Base-by-base conservation (phyloP, 2,888 invertebrate genomes). In the Stomorhina lunata region DNA sequence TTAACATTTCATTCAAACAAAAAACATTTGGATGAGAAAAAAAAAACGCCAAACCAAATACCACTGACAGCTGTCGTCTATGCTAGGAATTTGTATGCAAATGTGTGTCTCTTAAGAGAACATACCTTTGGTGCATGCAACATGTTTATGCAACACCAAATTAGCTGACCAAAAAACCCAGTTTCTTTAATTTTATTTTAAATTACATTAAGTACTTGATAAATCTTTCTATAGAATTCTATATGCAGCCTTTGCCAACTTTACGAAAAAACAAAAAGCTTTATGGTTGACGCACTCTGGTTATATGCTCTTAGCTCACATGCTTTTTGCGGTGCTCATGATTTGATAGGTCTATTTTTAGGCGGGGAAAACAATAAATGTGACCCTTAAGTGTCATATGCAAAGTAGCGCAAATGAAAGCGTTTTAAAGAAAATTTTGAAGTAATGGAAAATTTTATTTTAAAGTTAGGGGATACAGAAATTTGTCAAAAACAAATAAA, bases 161-260 rank as follows among this genome's bases (percentile, higher is more conserved):
- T 81, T 73, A 65, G 81, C 50, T 81, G 81, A 81, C 81, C 81
- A 81, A 81, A 81, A 81, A 81, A 81, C 81, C 81, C 68, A 78
- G 57, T 78, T 81, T 78, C 65, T 81, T 7, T n/a, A n/a, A n/a
- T 1, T 65, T 53, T 48, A 32, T 68, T 55, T 40, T 22, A 20
- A 59, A 29, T 29, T 4, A 45, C 10, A 25, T 37, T 37, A 57
- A 45, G 22, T 25, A 61, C 32, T 69, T 69, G 20, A 20, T 9
- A 53, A 61, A 45, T 57, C 10, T n/a, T 12, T 75, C 45, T 45
- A 29, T 29, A 15, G 15, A 55, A 25, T 48, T 37, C 15, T 34
- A 22, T 22, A 15, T 22, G 12, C 25, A 17, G 3, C 12, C 25
- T 48, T 48, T 63, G 73, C 27, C 37, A 27, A 61, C 27, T 37